A percentile compares a stretch with the other conserved stretches of the same genome.
These are phyloP conservation scores for Sclerodermus sp. DNA, from an alignment of 2,888 invertebrate species.

Conservation along the genomic window DNA sequence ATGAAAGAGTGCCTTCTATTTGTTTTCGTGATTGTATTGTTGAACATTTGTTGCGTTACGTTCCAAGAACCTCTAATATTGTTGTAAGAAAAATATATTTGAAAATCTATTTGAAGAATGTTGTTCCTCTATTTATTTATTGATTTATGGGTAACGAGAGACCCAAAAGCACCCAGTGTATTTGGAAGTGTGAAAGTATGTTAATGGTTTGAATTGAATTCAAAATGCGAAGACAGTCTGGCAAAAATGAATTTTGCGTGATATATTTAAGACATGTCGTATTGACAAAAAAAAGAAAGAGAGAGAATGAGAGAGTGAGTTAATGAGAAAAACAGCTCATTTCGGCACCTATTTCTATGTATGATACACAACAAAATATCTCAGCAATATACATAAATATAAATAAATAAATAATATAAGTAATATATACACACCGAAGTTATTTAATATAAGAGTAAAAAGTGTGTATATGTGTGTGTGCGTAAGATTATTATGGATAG, in stretches of 20 bases:
- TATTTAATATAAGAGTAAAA: slow-evolving; percentile 24
- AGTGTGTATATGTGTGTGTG: slow-evolving; percentile 25
- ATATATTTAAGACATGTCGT: neutral
- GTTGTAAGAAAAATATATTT: slow-evolving; percentile 37
- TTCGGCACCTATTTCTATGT: slow-evolving; percentile 52
- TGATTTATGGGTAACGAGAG: slow-evolving; percentile 41
- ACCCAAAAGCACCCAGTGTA: slow-evolving; percentile 34
- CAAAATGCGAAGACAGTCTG: slow-evolving; percentile 14
- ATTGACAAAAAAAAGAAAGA: slow-evolving; percentile 1
- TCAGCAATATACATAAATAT: slow-evolving; percentile 28
- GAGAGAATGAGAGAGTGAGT: slow-evolving; percentile 5
- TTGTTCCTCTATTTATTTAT: slow-evolving; percentile 56
- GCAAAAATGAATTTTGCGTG: neutral
- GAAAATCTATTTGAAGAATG: slow-evolving; percentile 44
- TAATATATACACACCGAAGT: slow-evolving; percentile 23
- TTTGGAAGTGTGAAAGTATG: slow-evolving; percentile 35
- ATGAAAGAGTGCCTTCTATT: slow-evolving; percentile 57
- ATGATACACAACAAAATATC: slow-evolving; percentile 39
- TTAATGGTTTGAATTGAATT: slow-evolving; percentile 26
- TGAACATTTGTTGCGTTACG: slow-evolving; percentile 56
- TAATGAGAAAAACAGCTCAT: slow-evolving; percentile 38
- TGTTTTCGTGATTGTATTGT: slow-evolving; percentile 56
- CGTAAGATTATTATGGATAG: slow-evolving; percentile 38
- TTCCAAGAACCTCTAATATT: slow-evolving; percentile 55
- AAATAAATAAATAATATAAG: slow-evolving; percentile 13